These are phyloP conservation scores for Callosobruchus maculatus DNA, from an alignment of 2,888 invertebrate species.

Conservation along the genomic window DNA sequence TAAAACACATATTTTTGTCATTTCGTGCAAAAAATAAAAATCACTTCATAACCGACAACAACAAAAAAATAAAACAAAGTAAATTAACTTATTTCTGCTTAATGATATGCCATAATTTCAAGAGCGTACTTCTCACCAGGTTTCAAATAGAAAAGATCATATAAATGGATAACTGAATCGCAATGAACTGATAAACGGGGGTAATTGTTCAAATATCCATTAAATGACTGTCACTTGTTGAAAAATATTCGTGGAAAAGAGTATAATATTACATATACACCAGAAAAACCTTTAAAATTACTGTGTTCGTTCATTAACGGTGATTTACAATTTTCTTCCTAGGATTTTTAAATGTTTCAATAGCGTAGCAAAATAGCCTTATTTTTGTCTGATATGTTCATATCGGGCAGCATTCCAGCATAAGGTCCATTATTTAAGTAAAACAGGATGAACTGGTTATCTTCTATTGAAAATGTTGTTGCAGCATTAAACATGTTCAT, in stretches of 20 bases:
- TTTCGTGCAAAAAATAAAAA: no score
- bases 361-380: not conserved
- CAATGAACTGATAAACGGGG: no score
- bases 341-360: not conserved
- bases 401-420: not conserved
- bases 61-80: no score
- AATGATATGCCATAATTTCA: no score
- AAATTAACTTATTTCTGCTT: no score
- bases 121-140: no score
- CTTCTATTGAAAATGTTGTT: not conserved
- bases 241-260: not conserved
- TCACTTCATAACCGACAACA: no score
- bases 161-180: no score
- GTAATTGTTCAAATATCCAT: no score
- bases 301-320: not conserved
- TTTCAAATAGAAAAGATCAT: no score
- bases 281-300: not conserved
- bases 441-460: not conserved
- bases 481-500: not conserved
- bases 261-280: not conserved
- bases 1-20: no score
- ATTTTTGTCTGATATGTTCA: not conserved
- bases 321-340: not conserved
- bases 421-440: not conserved
- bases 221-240: not conserved